These are phyloP conservation scores for Actinopyga echinites DNA, from an alignment of 53 echinoderm and acorn worm species.

Conservation along the genomic window DNA sequence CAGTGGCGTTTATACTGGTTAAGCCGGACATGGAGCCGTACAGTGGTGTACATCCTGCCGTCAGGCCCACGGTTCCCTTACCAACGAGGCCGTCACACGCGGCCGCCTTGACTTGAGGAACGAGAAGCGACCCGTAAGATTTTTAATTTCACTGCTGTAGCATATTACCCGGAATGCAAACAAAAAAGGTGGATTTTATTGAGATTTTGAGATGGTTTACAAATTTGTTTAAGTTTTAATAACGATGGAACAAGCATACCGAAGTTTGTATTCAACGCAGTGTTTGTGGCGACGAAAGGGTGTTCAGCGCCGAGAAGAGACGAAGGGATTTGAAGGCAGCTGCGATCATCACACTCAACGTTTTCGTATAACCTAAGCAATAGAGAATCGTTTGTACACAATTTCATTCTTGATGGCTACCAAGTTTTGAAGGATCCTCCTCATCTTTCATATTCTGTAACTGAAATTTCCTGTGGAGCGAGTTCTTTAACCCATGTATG, in stretches of 20 bases:
- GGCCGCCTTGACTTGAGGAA: conserved; percentile 38
- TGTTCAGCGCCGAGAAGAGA: no score
- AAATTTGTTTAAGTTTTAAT: background rate
- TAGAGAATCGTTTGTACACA: no score
- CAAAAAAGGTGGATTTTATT: conserved; percentile 13
- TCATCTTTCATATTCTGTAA: no score
- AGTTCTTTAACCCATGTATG: no score
- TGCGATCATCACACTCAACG: no score
- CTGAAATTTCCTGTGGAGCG: no score
- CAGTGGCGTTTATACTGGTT: conserved; percentile 94
- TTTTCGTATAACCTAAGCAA: no score
- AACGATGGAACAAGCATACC: background rate
- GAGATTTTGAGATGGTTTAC: background rate
- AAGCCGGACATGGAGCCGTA: conserved; percentile 99
- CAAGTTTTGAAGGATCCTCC: no score
- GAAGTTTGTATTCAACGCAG: background rate
- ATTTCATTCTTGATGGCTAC: no score
- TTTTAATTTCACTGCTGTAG: conserved; percentile 16
- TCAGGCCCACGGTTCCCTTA: conserved; percentile 81
- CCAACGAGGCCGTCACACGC: conserved; percentile 80
- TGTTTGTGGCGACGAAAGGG: no score
- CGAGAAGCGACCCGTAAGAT: background rate
- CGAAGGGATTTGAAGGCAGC: no score
- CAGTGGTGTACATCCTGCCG: conserved; percentile 76
- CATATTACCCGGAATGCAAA: background rate